Base-by-base conservation (phyloP, 2,888 invertebrate genomes). In the Koerneria pararmatus region DNA sequence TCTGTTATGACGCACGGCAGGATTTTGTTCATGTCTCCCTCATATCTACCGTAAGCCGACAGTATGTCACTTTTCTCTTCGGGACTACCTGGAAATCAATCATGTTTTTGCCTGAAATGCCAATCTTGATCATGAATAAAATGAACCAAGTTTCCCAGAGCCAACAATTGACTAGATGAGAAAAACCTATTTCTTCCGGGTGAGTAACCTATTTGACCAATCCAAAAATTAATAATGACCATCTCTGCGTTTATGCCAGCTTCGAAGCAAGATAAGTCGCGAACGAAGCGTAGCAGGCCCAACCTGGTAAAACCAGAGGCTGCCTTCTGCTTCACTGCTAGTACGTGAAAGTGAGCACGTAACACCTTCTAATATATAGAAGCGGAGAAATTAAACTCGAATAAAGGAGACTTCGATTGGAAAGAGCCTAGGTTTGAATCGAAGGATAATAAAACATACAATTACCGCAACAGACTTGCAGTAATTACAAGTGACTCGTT, bases 21-120 rank as follows among this genome's bases (percentile, higher is more conserved):
- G 29, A 82, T 80, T 58, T 74, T 77, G 35, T 85, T 75, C 57
- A 86, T 80, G 57, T 81, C 71, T 15, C 86, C 86, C 63, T 85
- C 79, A 70, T 73, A 80, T 48, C 84, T 79, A 34, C 83, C 22
- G 74, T 86, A 86, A 0, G 81, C 80, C 37, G 73, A 70, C 70
- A 83, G 80, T 62, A 86, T 72, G 69, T 86, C 86, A 8, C 76
- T 71, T 61, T 79, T 62, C 69, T 86, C 86, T 66, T 86, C 84
- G 3, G 79, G 77, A 0, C 85, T 85, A 15, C 84, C 85, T 85
- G 69, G 24, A 77, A n/a, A n/a, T n/a, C 69, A 31, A 77, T 65
- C 19, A 11, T 8, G n/a, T n/a, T 1, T 5, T 15, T 34, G 57
- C 8, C 15, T 19, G 5, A 19, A 61, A n/a, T 49, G 15, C 11